phyloP scores from a whole-genome alignment of 2,888 invertebrate genomes.

The Belgica antarctica region DNA sequence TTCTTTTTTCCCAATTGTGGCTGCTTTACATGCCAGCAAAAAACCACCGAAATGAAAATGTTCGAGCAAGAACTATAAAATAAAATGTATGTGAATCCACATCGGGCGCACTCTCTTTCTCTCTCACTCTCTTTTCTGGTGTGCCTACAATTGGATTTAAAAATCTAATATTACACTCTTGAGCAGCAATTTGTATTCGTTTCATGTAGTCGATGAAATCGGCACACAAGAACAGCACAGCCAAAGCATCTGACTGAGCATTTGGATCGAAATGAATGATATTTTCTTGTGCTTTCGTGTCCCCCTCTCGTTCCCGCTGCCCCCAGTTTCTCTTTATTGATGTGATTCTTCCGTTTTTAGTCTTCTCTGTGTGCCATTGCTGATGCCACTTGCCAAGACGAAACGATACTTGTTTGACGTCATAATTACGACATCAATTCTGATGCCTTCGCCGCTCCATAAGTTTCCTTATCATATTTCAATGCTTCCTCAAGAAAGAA shows the following conservation, averaged over 20 bases:
- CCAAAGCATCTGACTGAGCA: slow-evolving; percentile 18
- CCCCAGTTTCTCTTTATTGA: neutral
- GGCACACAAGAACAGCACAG: neutral
- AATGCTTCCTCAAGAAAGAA: neutral
- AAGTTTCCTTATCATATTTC: slow-evolving; percentile 18
- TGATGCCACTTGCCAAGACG: slow-evolving; percentile 2
- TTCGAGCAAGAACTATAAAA: neutral
- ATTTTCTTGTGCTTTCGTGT: neutral
- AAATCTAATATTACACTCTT: slow-evolving; percentile 22
- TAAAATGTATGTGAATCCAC: neutral
- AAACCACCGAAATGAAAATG: neutral
- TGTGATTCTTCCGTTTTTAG: slow-evolving; percentile 2
- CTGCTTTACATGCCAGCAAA: neutral
- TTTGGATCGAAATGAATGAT: slow-evolving; percentile 5
- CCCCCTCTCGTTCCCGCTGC: neutral
- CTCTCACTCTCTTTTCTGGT: too few relatives aligned
- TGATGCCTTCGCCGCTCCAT: slow-evolving; percentile 4
- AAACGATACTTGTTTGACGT: slow-evolving; percentile 20
- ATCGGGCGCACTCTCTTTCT: too few relatives aligned
- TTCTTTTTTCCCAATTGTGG: neutral
- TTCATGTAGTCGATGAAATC: slow-evolving; percentile 24
- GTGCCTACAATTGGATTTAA: slow-evolving; percentile 12
- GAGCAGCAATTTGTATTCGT: slow-evolving; percentile 39
- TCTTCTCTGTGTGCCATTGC: neutral
- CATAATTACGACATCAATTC: slow-evolving; percentile 31